Evolutionary conservation across 2,888 invertebrate genomes (phyloP).

Genomic region (Taenaris catops): DNA sequence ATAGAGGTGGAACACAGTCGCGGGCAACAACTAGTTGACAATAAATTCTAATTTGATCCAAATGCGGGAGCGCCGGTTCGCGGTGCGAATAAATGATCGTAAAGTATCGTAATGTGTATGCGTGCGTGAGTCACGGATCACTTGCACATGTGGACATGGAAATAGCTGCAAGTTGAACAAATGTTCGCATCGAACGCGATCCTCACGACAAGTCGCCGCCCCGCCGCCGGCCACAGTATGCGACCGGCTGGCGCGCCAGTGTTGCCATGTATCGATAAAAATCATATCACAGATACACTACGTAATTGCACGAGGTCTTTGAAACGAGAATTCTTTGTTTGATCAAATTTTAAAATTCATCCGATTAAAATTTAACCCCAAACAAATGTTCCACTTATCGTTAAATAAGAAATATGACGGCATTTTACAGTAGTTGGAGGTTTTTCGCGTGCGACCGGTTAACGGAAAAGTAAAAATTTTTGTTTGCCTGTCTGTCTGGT

Average conservation of each 20-base stretch:
- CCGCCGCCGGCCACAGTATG: constrained; percentile 59
- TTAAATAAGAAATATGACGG: no score
- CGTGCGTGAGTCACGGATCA: constrained; percentile 61
- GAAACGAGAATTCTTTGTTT: no score
- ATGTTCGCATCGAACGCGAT: constrained; percentile 29
- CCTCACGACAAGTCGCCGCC: constrained; percentile 56
- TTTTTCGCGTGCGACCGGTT: no score
- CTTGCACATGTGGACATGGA: constrained; percentile 67
- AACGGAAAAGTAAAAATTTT: no score
- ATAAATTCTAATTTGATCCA: constrained; percentile 51
- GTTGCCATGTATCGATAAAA: constrained; percentile 47
- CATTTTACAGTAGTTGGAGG: no score
- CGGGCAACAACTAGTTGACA: constrained; percentile 42
- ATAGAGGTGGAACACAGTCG: no score
- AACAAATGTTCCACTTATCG: no score
- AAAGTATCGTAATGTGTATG: constrained; percentile 52
- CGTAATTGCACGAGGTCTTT: no score
- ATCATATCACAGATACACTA: neutral
- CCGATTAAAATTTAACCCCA: no score
- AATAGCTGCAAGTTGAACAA: constrained; percentile 48
- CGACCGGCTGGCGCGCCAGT: constrained; percentile 72
- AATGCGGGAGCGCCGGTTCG: constrained; percentile 34
- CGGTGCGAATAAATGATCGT: constrained; percentile 47
- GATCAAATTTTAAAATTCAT: no score
- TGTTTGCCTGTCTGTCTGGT: no score